These are phyloP conservation scores for Melipona beecheii DNA, from an alignment of 2,888 invertebrate species.

Conservation along the genomic window DNA sequence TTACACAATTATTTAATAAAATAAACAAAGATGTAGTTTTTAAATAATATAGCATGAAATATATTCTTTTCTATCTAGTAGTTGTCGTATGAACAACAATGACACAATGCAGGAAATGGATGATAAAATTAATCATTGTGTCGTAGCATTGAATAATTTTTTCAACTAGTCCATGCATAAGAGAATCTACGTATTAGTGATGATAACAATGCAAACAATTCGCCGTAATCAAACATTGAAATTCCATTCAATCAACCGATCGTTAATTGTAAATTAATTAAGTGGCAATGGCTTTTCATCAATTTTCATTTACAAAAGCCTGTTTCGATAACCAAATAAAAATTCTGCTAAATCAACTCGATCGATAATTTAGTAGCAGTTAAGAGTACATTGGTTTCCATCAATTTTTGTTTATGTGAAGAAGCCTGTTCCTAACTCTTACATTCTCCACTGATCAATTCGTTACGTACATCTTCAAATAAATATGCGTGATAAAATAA, in stretches of 20 bases:
- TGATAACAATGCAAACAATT: constrained; percentile 3
- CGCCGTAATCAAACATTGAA: neutral
- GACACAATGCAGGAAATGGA: constrained; percentile 19
- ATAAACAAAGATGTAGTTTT: neutral
- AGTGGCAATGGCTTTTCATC: neutral
- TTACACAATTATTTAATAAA: neutral
- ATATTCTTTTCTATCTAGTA: neutral
- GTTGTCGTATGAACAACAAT: neutral
- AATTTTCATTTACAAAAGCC: neutral
- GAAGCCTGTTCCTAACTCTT: too few relatives aligned
- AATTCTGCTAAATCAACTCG: too few relatives aligned
- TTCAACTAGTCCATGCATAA: neutral
- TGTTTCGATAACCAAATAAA: too few relatives aligned
- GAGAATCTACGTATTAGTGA: neutral
- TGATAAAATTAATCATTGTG: constrained; percentile 41
- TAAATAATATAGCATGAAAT: neutral
- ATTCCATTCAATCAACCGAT: neutral
- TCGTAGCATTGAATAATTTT: neutral
- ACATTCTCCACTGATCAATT: too few relatives aligned
- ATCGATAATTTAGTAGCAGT: too few relatives aligned
- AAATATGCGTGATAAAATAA: too few relatives aligned
- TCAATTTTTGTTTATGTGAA: too few relatives aligned
- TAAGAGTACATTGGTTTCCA: too few relatives aligned
- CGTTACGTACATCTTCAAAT: too few relatives aligned
- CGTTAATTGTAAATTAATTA: neutral